Base-by-base conservation (phyloP, 2,113 vertebrate genomes). In the Patagioenas fasciata region DNA sequence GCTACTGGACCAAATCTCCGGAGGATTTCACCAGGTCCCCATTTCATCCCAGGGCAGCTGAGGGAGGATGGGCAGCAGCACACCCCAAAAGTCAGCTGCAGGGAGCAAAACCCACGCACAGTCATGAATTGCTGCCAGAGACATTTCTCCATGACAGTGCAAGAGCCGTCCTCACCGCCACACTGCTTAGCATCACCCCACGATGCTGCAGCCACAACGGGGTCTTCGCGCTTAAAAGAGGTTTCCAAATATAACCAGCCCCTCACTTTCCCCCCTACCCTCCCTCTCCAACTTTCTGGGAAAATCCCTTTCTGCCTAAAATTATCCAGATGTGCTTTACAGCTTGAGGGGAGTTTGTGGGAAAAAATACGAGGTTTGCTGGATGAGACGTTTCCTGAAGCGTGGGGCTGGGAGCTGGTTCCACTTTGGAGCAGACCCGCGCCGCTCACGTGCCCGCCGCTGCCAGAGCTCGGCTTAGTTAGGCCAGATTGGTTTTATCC, bases 241-340 rank as follows among this genome's bases (percentile, higher is more conserved):
- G 21, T 84, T 88, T 97, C 94, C 92, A 91, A 89, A 92, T 80
- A 93, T 84, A 93, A 95, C 83, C 93, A 91, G 53, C 36, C 75
- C 72, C 60, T 80, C 1, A 2, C 58, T 64, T 60, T 24, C 65
- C 25, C 61, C 25, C 53, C 84, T 64, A 10, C 62, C 82, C 58
- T 66, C 90, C 56, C 36, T 40, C 75, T 95, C 47, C 56, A 65
- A 74, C 93, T 90, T 91, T 93, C 94, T 94, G 91, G 93, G 92
- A 95, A 96, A 96, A 96, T 96, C 92, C 91, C 94, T 94, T 97
- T 95, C 96, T 96, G 96, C 62, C 80, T 96, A 95, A 93, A 97
- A 95, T 96, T 85, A 93, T 95, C 96, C 93, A 97, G 93, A 97
- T 97, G 96, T 95, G 88, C 73, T 95, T 95, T 94, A 84, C 80